Evolutionary conservation across 2,797 vertebrate species (phyloP), one percentile per base, ranked within the genome.

Genomic region (Cyprinella venusta): DNA sequence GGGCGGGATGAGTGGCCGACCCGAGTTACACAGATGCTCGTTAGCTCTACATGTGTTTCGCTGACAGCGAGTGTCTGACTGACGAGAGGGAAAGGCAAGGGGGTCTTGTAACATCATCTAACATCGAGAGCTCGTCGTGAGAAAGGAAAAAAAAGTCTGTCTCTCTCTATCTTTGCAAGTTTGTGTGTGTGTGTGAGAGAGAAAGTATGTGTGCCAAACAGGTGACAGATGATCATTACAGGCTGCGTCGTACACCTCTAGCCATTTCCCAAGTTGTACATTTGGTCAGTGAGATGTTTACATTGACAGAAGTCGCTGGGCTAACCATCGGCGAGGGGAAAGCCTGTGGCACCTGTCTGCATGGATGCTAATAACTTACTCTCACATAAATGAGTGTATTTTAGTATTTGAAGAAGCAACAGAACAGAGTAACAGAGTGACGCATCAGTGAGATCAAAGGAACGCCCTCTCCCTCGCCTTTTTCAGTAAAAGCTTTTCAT

Each of bases 341-440:
- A 86, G 85, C 88, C 86, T 76, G n/a, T 81, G 78, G 83, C 84
- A 76, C 76, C 82, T 88, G 87, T 78, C 84, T 84, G 83, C 80
- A 87, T 42, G 80, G 84, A 76, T 85, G 79, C 87, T 75, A 84
- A 87, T 86, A 69, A 84, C 80, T 80, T 80, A 30, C 65, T 76
- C 63, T 79, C 21, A 21, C 79, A 80, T 65, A 86, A 88, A 88
- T 83, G 77, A 85, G 82, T 88, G 68, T 64, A 45, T 85, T 90
- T 89, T 89, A 89, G 85, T 90, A 91, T 91, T 92, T 90, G 89
- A 88, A 88, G 84, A 91, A 89, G 91, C 87, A 89, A 83, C 9
- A 69, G 63, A 50, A 18, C 16, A 65, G 18, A 68, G 82, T 88
- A 36, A 18, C 15, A 54, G 12, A 68, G 82, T 88, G 88, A 90